Base-by-base conservation (phyloP, 2,113 vertebrate species). In the Lycaon pictus region DNA sequence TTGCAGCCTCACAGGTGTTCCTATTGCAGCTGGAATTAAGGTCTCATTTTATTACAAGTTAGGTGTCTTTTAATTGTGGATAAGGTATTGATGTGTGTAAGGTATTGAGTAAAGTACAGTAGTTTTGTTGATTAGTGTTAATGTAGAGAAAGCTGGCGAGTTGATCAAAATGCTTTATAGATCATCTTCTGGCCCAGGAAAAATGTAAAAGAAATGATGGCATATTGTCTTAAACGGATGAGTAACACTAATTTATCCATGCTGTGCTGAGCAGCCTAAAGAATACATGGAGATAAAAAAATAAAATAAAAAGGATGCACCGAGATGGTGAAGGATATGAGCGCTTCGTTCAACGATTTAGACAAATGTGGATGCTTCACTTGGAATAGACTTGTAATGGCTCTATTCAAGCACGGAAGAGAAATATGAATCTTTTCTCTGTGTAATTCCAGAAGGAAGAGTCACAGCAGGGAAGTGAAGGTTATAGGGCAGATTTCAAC, bases 1-100 rank as follows among this genome's bases (percentile, higher is more conserved):
- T 94, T 62, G 48, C 7, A n/a, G 84, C 16, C 69, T 95, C 87
- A 91, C 63, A 97, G 89, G 82, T 97, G 84, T 94, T 96, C 82
- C 74, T 20, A 67, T 0, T 56, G 29, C 63, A 93, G 37, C 82
- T 96, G 90, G 86, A 96, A 81, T 17, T 10, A 76, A 67, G 72
- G 22, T 74, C 60, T 95, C 20, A 56, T 53, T 88, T 92, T 48
- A 86, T 96, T 63, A 92, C 93, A 93, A 96, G 0, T 82, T 1
- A 0, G 0, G 13, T 87, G 95, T 81, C 13, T 93, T 97, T 97
- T 96, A 97, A 87, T 84, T 90, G 17, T 27, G n/a, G 20, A 13
- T 85, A 82, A 83, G 22, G 11, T 27, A 69, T 25, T 82, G 63
- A 74, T 32, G 1, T 85, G 37, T 32, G 1, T 85, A 82, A 83